Evolutionary conservation across 1,140 invertebrate genomes (phyloP).

Genomic region (Tyrophagus putrescentiae): DNA sequence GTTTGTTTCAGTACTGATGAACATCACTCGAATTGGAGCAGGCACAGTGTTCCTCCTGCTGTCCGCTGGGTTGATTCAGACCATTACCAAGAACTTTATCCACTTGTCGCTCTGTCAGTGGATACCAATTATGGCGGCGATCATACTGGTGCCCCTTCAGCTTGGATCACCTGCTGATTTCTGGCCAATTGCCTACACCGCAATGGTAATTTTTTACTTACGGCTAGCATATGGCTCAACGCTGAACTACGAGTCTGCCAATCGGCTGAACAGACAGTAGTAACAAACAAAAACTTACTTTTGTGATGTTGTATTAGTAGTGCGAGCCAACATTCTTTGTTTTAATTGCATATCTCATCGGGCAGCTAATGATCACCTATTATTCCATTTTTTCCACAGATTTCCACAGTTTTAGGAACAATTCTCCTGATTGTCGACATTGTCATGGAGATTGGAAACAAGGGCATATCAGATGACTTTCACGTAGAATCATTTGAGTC

Average conservation of each 20-base stretch:
- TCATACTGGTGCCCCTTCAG: constrained; percentile 47
- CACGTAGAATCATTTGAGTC: constrained; percentile 29
- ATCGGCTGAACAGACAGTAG: not conserved
- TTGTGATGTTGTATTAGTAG: too few relatives aligned
- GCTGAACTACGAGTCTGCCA: not conserved
- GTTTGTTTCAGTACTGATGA: constrained; percentile 30
- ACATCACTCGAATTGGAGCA: constrained; percentile 50
- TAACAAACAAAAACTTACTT: too few relatives aligned
- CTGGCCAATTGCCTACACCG: constrained; percentile 33
- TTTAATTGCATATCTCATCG: too few relatives aligned
- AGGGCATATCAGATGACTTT: not conserved
- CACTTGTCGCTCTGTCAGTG: constrained; percentile 41
- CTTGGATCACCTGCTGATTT: constrained; percentile 56
- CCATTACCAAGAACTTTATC: constrained; percentile 35
- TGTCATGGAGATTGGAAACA: not conserved
- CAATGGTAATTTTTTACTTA: not conserved
- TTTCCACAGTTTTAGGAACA: constrained; percentile 44
- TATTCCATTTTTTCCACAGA: too few relatives aligned
- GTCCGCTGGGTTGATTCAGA: constrained; percentile 46
- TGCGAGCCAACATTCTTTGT: too few relatives aligned
- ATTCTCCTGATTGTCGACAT: constrained; percentile 31
- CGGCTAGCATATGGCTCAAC: not conserved
- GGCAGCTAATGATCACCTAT: too few relatives aligned
- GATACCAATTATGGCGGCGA: constrained; percentile 45
- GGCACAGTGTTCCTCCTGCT: constrained; percentile 52